Base-by-base conservation (phyloP, 2,888 invertebrate genomes). In the Stegana nigrithorax region DNA sequence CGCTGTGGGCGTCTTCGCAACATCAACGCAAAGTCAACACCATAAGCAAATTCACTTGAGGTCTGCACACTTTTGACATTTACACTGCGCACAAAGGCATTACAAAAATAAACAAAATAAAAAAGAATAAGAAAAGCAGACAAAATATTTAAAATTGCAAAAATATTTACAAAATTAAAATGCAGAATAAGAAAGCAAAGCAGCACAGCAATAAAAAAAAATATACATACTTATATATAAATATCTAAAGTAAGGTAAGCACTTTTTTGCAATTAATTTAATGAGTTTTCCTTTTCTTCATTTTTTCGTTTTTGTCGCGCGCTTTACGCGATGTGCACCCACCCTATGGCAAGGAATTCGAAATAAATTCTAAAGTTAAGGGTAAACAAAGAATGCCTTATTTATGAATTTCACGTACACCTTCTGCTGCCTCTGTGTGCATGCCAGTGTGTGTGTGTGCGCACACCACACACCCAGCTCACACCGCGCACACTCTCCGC, bases 401-500 rank as follows among this genome's bases (percentile, higher is more conserved):
- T 55, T 36, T 55, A 55, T 55, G 53, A 55, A 55, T 29, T 55
- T 36, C 53, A 55, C 27, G 53, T 55, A 36, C 53, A 55, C 53
- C 53, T 55, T 55, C n/a, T 21, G 21, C 23, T 36, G 21, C 10
- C 17, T 55, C n/a, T n/a, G n/a, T n/a, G n/a, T n/a, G n/a, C n/a
- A n/a, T n/a, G n/a, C n/a, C n/a, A n/a, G n/a, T n/a, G n/a, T n/a
- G n/a, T n/a, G n/a, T n/a, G n/a, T n/a, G n/a, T n/a, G n/a, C n/a
- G n/a, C n/a, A n/a, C n/a, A n/a, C n/a, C n/a, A n/a, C n/a, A n/a
- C n/a, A n/a, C n/a, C n/a, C n/a, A n/a, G n/a, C n/a, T n/a, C n/a
- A n/a, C n/a, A n/a, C n/a, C n/a, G n/a, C n/a, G n/a, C n/a, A n/a
- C n/a, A n/a, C n/a, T n/a, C n/a, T n/a, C n/a, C n/a, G n/a, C n/a